Base-by-base conservation (phyloP, 2,888 invertebrate genomes). In the Palloptera scutellata region DNA sequence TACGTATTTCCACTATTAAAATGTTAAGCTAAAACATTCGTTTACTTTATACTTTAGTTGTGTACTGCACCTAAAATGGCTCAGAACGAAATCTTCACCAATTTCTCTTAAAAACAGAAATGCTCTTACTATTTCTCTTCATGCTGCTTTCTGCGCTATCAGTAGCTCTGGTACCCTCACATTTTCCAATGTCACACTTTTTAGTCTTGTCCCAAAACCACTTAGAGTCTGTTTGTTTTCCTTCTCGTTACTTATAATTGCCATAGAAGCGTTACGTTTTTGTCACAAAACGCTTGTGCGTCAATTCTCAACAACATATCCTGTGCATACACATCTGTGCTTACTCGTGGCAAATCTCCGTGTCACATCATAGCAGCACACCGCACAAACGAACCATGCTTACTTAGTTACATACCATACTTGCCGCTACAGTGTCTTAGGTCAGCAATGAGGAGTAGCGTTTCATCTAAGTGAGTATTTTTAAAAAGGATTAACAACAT, bases 141-240 rank as follows among this genome's bases (percentile, higher is more conserved):
- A 30, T 30, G 30, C 6, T 6, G 30, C 2, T 30, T 30, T 30
- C 41, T 17, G 12, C 43, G 0, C 17, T 19, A n/a, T 54, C 45
- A 54, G 10, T n/a, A n/a, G 42, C 15, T 15, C 30, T 30, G 17
- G 68, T 76, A 71, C 71, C 30, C 13, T 68, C 15, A 13, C 15
- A 57, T 63, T 76, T 70, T 80, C 77, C 79, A 78, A 70, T 79
- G 77, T 72, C 75, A 76, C 75, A 77, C 70, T 72, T 77, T 72
- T 61, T 42, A 61, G 13, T 15, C 52, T 40, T 15, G 64, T 59
- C 59, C 15, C 59, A 64, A 64, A 52, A 19, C 1, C 9, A 17
- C 41, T 15, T 52, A 42, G 40, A 10, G 1, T 48, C 9, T 48
- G 12, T 48, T 5, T 48, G 48, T 53, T 20, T 54, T n/a, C 15